Conservation (phyloP, 2,888 invertebrate species). For the Noctuana brunneofusca region DNA sequence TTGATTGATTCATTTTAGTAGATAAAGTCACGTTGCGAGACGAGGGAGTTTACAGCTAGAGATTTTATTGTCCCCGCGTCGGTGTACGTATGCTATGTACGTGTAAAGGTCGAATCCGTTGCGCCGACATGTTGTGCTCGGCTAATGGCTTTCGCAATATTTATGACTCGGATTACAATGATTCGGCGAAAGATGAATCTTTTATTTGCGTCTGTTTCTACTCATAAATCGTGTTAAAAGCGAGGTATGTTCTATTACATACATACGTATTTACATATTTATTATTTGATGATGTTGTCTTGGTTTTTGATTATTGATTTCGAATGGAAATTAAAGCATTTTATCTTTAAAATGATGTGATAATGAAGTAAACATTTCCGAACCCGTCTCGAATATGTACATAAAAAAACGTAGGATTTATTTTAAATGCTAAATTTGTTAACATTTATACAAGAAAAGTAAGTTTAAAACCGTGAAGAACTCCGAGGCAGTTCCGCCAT, state of each 20-base stretch:
- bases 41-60: conserved; percentile 56
- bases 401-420: background rate
- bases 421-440: too few relatives aligned
- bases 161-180: conserved; percentile 44
- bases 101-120: conserved; percentile 21
- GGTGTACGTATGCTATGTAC: background rate
- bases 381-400: background rate
- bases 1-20: conserved; percentile 70
- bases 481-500: too few relatives aligned
- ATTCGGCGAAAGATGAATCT: conserved; percentile 28
- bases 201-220: conserved; percentile 19
- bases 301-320: conserved; percentile 3
- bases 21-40: conserved; percentile 59
- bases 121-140: conserved; percentile 42
- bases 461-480: too few relatives aligned
- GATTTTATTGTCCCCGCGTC: conserved; percentile 61
- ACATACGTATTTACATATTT: background rate
- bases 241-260: background rate
- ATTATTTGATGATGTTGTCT: background rate
- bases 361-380: background rate
- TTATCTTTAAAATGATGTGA: background rate
- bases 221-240: conserved; percentile 10
- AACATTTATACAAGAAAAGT: too few relatives aligned
- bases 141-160: conserved; percentile 51
- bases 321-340: background rate